Base-by-base conservation (phyloP, 2,113 vertebrate species). In the Gyps fulvus region DNA sequence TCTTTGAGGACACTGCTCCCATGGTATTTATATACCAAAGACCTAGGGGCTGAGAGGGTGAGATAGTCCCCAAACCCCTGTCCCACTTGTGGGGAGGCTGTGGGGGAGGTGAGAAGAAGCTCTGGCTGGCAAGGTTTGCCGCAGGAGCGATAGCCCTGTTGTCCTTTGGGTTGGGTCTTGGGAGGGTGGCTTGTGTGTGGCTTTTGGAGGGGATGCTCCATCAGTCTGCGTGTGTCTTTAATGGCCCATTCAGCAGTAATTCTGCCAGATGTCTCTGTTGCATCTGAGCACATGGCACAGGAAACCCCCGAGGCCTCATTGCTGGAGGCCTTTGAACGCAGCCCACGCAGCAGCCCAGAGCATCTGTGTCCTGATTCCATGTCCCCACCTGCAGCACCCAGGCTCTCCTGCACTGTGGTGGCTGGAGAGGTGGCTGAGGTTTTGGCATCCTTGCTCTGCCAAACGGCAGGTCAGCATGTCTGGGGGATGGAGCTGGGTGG, bases 391-490 rank as follows among this genome's bases (percentile, higher is more conserved):
- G 66, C 52, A 45, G 50, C 29, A 34, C 50, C 52, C 5, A 3
- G 66, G 16, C 73, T 58, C 36, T 72, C 13, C 43, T 14, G 22
- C 9, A 1, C n/a, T 29, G 22, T 1, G 2, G 15, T 14, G 20
- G 12, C 36, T 42, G 40, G 8, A 27, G 65, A 66, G 26, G 52
- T 32, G 74, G 21, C 59, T 0, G 1, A 69, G 55, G 32, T 7
- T 1, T 31, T 32, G 65, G 29, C 21, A 17, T 21, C 36, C 13
- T 32, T 67, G 52, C 40, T 42, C 25, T 54, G n/a, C 26, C 14
- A 11, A 38, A 23, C 0, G 2, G 32, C 45, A 52, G 45, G 22
- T 45, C 36, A 25, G 22, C 2, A 1, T 38, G 15, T 23, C 38
- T 3, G 3, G 17, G 21, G 25, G 1, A 11, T 29, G 57, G 55